phyloP scores from a whole-genome alignment of 2,797 vertebrate genomes.

The Choloepus didactylus region DNA sequence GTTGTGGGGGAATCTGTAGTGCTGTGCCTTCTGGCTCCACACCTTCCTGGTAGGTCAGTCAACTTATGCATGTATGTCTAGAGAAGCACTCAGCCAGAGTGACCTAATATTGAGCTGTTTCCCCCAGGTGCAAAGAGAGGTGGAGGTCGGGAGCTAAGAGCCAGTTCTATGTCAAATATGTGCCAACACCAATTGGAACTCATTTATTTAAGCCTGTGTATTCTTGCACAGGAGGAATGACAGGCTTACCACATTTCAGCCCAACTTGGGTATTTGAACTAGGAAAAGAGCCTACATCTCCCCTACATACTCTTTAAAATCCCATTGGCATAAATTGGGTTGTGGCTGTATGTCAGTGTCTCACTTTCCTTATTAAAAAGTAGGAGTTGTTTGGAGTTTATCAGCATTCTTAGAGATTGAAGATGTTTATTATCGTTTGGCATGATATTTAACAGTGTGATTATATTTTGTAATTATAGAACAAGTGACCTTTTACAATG shows the following conservation, averaged over 20 bases:
- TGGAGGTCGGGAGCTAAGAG: not conserved
- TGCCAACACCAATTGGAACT: not conserved
- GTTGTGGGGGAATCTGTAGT: conserved; percentile 58
- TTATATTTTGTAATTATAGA: not conserved
- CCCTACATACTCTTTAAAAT: not conserved
- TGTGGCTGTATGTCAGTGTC: not conserved
- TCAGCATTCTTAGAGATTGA: not conserved
- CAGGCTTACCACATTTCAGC: not conserved
- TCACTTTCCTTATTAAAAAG: conserved; percentile 18
- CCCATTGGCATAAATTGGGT: not conserved
- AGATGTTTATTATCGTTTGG: not conserved
- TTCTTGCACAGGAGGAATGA: not conserved
- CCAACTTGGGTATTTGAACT: conserved; percentile 25
- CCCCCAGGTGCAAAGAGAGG: not conserved
- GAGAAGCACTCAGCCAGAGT: not conserved
- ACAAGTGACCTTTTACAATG: not conserved
- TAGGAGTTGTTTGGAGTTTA: conserved; percentile 4
- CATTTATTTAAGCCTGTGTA: conserved; percentile 6
- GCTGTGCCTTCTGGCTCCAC: not conserved
- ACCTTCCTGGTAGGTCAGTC: not conserved
- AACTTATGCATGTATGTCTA: not conserved
- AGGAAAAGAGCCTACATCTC: not conserved
- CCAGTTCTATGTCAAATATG: not conserved
- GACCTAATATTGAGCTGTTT: not conserved
- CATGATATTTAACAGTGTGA: not conserved